Evolutionary conservation across 1,140 invertebrate genomes (phyloP), one percentile per base, ranked within the genome.

Genomic region (Frieseomelitta varia): DNA sequence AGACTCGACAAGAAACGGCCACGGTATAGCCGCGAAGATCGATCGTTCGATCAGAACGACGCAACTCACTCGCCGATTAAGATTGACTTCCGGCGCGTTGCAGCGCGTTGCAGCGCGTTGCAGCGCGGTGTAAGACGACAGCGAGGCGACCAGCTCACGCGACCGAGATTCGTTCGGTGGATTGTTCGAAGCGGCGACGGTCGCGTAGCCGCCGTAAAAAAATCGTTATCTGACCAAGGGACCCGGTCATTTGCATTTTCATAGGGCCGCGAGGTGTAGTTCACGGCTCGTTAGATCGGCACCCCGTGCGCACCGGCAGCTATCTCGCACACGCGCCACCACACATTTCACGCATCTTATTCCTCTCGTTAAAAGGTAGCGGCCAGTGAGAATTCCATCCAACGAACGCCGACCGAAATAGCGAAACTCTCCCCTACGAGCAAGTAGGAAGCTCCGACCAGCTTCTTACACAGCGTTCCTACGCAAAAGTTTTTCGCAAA

Each of bases 161-260:
- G 65, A 56, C 27, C 39, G 47, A 77, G 79, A 81, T 83, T 86
- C 47, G 74, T 27, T 39, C 15, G 63, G 58, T 4, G 79, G 83
- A 82, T 82, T 51, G 61, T 34, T 51, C 56, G 10, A 24, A 21
- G 47, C 61, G 47, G 27, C 51, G 51, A 34, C n/a, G n/a, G 3
- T n/a, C 24, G 27, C 27, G 65, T 79, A 47, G 39, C 39, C 71
- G 67, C 79, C 73, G 55, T 68, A 78, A 85, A 75, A 85, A 87
- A 67, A 1, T 85, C 21, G 61, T 84, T 87, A 87, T 88, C 81
- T 34, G 68, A 73, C 51, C 67, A 63, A 87, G 58, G 67, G 24
- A n/a, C 56, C 27, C 24, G 47, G 68, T 79, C 76, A 89, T 89
- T 90, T 90, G 82, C 88, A 89, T 89, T 89, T 89, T 90, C 78